A percentile compares a stretch with the other conserved stretches of the same genome.
These are phyloP conservation scores for Ctenicera cuprea DNA, from an alignment of 2,888 invertebrate species.

Conservation along the genomic window DNA sequence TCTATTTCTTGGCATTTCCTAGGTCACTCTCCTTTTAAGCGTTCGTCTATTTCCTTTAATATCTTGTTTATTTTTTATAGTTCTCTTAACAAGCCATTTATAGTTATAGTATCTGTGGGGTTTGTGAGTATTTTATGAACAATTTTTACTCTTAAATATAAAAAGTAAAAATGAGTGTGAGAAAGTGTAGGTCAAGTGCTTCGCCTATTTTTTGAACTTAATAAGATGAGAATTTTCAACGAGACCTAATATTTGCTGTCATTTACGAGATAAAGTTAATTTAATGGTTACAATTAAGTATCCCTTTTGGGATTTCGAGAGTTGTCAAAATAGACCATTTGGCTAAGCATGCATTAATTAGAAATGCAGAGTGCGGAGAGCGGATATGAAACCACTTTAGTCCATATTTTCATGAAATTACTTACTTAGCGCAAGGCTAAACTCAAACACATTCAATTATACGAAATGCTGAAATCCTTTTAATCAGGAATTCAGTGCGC, in stretches of 20 bases:
- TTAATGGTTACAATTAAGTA: conserved; percentile 39
- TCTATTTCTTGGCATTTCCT: too few relatives aligned
- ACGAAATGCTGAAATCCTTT: conserved; percentile 65
- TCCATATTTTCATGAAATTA: conserved; percentile 56
- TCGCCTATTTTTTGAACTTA: too few relatives aligned
- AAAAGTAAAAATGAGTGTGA: too few relatives aligned
- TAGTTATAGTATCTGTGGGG: too few relatives aligned
- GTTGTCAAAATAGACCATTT: conserved; percentile 47
- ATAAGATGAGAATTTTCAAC: too few relatives aligned
- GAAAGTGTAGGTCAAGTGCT: too few relatives aligned
- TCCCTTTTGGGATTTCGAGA: conserved; percentile 43
- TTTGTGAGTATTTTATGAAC: too few relatives aligned
- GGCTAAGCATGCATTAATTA: conserved; percentile 46
- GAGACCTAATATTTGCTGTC: neutral
- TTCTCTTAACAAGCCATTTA: too few relatives aligned
- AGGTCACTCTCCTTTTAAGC: too few relatives aligned
- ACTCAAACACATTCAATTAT: conserved; percentile 63
- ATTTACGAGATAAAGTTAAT: conserved; percentile 17
- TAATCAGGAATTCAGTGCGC: conserved; percentile 63
- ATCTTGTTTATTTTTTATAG: too few relatives aligned
- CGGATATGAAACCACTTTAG: conserved; percentile 50
- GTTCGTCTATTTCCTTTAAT: too few relatives aligned
- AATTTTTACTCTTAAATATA: too few relatives aligned
- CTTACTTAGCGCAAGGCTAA: conserved; percentile 59
- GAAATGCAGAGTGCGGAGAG: conserved; percentile 47